Conservation (phyloP, 2,888 invertebrate species). For the Torymus texanus region DNA sequence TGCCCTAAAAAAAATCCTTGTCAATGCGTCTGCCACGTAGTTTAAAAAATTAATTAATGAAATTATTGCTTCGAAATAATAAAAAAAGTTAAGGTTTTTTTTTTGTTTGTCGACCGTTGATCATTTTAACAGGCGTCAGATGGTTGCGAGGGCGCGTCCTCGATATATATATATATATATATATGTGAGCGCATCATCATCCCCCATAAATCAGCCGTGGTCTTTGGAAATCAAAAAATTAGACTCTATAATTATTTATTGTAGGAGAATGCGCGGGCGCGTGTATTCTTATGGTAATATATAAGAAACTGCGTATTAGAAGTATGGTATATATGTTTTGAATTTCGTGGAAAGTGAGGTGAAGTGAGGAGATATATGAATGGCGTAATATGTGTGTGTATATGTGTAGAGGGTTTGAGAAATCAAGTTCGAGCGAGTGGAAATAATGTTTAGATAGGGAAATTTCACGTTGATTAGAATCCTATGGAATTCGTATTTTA, state of each 20-base stretch:
- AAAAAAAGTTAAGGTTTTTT: too few relatives aligned
- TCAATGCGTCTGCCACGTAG: too few relatives aligned
- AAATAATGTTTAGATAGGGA: neutral
- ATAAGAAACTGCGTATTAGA: constrained; percentile 15
- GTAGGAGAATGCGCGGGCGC: too few relatives aligned
- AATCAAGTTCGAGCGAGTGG: neutral
- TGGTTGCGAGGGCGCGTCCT: constrained; percentile 1
- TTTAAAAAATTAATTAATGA: too few relatives aligned
- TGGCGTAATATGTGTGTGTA: too few relatives aligned
- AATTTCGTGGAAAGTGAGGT: too few relatives aligned
- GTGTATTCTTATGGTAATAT: constrained; percentile 23
- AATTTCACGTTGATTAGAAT: neutral
- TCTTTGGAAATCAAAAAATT: constrained; percentile 46
- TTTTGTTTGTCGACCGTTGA: neutral
- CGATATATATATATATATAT: neutral
- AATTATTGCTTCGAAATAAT: too few relatives aligned
- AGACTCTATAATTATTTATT: constrained; percentile 39
- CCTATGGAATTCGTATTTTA: too few relatives aligned
- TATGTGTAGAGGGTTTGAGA: neutral
- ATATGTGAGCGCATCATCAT: constrained; percentile 3
- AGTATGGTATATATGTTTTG: too few relatives aligned
- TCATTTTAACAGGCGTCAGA: constrained; percentile 34
- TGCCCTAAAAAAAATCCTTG: too few relatives aligned
- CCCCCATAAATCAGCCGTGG: constrained; percentile 37
- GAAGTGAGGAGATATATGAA: too few relatives aligned